Percentiles rank a stretch among this genome's conserved stretches.
These are phyloP conservation scores for Neodiprion fabricii DNA, from an alignment of 1,140 invertebrate genomes.

Conservation along the genomic window DNA sequence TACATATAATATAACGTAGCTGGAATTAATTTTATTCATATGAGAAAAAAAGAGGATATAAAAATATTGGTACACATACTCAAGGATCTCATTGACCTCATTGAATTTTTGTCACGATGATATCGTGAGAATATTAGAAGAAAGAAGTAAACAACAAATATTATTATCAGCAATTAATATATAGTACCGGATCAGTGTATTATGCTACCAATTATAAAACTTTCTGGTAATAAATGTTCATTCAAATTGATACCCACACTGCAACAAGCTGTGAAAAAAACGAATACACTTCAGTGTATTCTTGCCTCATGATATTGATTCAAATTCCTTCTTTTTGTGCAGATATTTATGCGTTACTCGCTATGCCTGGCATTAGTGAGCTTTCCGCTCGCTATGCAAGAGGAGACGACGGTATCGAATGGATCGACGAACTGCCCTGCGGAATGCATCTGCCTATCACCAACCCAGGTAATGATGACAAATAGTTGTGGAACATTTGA, in stretches of 20 bases:
- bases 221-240: background rate
- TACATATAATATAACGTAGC: too few species aligned
- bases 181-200: too few species aligned
- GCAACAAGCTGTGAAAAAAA: background rate
- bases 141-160: too few species aligned
- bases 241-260: background rate
- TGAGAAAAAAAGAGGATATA: too few species aligned
- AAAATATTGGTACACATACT: too few species aligned
- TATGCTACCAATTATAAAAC: too few species aligned
- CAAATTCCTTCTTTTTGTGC: constrained; percentile 17
- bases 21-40: too few species aligned
- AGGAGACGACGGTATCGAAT: constrained; percentile 38
- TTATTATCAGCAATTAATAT: too few species aligned
- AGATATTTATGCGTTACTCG: constrained; percentile 51
- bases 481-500: background rate
- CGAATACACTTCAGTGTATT: background rate
- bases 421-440: constrained; percentile 63
- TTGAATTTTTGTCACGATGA: too few species aligned
- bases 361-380: constrained; percentile 48
- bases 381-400: constrained; percentile 35
- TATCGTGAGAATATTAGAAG: too few species aligned
- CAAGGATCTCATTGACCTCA: too few species aligned
- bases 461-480: constrained; percentile 72
- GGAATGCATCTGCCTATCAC: constrained; percentile 82
- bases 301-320: background rate